Base-by-base conservation (phyloP, 1,140 invertebrate genomes). In the Tetramorium alpestre region DNA sequence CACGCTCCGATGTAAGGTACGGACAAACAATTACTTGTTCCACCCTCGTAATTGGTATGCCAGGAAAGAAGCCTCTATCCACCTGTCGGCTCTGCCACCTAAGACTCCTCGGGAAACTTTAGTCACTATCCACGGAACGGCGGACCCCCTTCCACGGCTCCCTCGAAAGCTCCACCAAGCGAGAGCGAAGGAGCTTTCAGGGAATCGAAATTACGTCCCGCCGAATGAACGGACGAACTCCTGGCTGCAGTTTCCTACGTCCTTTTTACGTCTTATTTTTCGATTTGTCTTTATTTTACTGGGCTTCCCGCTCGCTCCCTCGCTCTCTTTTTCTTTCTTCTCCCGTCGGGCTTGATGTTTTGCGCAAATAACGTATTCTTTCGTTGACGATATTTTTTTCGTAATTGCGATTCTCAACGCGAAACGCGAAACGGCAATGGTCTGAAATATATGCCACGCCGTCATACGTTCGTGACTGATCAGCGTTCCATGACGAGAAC, bases 11-110 rank as follows among this genome's bases (percentile, higher is more conserved):
- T 87, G 91, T 90, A 90, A 91, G 90, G 89, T 91, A 93, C 91
- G 91, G 91, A 91, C 91, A 93, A 92, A 94, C 94, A 94, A 94
- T 94, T 94, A 94, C 90, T 91, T 89, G 89, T 90, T 90, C 88
- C 89, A 88, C 78, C 84, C 87, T 75, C 80, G 91, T 93, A 92
- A 94, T 94, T 94, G 93, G 93, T 93, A 93, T 92, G 91, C 92
- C 89, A 89, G 86, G 88, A 92, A 93, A 86, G 92, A 91, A 93
- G 89, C 92, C 90, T 91, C 90, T 82, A 91, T 94, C 90, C 89
- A 93, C 89, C 92, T 93, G 93, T 92, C 92, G 93, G 88, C 88
- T 67, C 64, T 80, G 60, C 60, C 88, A 89, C 78, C 54, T 89
- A 89, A 92, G 93, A 93, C 91, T 91, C 88, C 78, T 81, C 80